Conservation (phyloP, 64 coral and sea anemone species). For the Acropora tenuis region DNA sequence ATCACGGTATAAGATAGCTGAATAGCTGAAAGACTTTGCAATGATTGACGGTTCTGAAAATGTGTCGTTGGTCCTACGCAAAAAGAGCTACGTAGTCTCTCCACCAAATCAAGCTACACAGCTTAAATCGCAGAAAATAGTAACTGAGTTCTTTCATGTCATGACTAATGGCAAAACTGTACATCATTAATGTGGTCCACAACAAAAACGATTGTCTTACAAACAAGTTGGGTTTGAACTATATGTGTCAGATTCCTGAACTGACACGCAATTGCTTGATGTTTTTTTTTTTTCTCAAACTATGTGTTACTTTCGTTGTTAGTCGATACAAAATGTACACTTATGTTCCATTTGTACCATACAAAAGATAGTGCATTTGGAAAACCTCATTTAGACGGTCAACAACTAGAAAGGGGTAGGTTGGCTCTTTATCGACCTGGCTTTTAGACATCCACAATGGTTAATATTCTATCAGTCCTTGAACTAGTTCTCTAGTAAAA, state of each 20-base stretch:
- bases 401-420: neutral
- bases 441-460: neutral
- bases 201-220: neutral
- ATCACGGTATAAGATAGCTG: neutral
- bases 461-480: neutral
- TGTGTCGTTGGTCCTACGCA: neutral
- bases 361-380: neutral
- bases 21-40: neutral
- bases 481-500: neutral
- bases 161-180: conserved; percentile 1
- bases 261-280: neutral
- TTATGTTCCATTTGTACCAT: neutral
- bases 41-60: neutral
- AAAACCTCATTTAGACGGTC: neutral
- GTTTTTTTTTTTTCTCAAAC: neutral
- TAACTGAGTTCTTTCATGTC: neutral
- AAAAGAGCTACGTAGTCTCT: neutral
- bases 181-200: neutral
- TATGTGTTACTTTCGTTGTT: neutral
- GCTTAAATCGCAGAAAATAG: neutral
- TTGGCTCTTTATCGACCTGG: neutral
- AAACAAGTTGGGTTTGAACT: neutral
- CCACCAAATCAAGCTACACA: neutral
- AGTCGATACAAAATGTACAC: neutral
- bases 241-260: neutral